Evolutionary conservation across 2,113 vertebrate genomes (phyloP).

Genomic region (Gymnogyps californianus): DNA sequence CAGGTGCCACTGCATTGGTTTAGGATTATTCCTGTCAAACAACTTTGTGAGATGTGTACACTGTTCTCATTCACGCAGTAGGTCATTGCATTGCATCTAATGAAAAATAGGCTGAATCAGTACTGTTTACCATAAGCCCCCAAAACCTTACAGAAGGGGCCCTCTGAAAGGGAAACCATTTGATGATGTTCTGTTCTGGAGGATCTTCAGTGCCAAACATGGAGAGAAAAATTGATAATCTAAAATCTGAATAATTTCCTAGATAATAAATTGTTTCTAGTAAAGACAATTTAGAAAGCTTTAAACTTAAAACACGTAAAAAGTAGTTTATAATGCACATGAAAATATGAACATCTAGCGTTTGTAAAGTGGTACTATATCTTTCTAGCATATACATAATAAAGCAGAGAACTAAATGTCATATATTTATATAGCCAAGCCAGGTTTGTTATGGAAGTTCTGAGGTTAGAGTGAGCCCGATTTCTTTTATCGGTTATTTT

Average conservation of each 20-base stretch:
- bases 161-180: background rate
- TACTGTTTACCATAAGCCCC: background rate
- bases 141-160: fast-evolving
- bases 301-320: background rate
- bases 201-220: background rate
- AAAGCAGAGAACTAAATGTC: background rate
- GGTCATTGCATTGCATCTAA: background rate
- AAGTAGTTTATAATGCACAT: background rate
- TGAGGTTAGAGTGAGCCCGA: background rate
- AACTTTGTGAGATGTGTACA: fast-evolving
- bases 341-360: background rate
- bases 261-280: background rate
- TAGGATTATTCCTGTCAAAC: background rate
- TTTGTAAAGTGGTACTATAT: background rate
- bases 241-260: background rate
- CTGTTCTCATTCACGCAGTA: background rate
- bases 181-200: background rate
- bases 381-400: background rate
- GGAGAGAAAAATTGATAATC: background rate
- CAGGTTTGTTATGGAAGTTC: background rate
- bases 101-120: background rate
- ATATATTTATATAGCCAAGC: background rate
- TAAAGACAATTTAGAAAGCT: background rate
- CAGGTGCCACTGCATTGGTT: background rate
- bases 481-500: background rate